phyloP scores from a whole-genome alignment of 2,113 vertebrate species.

The Polypterus bichir region DNA sequence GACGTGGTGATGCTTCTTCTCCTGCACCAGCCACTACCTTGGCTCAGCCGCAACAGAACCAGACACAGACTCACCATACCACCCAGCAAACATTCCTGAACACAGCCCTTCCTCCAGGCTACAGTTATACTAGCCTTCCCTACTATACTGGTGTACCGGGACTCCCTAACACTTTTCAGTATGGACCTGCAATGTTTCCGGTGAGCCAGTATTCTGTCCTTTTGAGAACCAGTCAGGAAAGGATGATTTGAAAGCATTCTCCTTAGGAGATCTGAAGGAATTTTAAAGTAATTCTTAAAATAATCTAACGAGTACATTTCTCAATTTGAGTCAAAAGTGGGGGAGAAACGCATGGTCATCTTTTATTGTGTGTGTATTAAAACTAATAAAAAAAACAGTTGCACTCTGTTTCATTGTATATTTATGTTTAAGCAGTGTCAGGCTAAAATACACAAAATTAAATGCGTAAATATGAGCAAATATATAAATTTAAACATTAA shows the following conservation, averaged over 20 bases:
- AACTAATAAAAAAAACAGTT: too few relatives aligned
- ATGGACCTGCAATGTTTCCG: slow-evolving; percentile 93
- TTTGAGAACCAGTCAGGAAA: background rate
- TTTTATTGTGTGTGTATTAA: too few relatives aligned
- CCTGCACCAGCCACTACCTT: slow-evolving; percentile 84
- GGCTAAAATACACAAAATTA: too few relatives aligned
- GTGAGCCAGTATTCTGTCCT: slow-evolving; percentile 51
- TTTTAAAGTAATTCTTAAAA: background rate
- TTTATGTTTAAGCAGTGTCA: too few relatives aligned
- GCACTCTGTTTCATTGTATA: too few relatives aligned
- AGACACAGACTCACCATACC: slow-evolving; percentile 86
- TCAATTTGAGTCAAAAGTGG: background rate
- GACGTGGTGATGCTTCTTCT: slow-evolving; percentile 84
- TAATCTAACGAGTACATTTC: background rate
- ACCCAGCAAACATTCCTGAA: slow-evolving; percentile 95
- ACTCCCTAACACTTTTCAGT: slow-evolving; percentile 93
- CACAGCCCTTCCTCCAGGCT: slow-evolving; percentile 87
- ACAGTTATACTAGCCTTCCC: slow-evolving; percentile 96
- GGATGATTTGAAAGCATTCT: too few relatives aligned
- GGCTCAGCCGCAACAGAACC: slow-evolving; percentile 89
- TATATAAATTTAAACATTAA: too few relatives aligned
- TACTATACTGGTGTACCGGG: slow-evolving; percentile 95
- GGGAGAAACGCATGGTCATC: too few relatives aligned
- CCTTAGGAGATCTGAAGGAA: background rate
- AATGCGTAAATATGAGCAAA: too few relatives aligned